phyloP scores from a whole-genome alignment of 2,888 invertebrate species.

The Stratiomys singularior region DNA sequence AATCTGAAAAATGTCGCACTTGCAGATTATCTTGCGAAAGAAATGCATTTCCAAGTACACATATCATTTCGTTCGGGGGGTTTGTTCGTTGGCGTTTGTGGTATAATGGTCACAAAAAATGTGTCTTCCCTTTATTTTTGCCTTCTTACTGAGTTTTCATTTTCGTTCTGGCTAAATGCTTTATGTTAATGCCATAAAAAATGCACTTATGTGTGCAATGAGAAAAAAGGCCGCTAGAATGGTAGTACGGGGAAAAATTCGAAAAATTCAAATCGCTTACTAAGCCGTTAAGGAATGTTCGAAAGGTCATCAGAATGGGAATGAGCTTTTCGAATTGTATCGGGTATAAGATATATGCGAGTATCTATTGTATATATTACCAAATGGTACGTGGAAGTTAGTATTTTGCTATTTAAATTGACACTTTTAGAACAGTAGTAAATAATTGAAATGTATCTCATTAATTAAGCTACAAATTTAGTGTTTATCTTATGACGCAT shows the following conservation, averaged over 20 bases:
- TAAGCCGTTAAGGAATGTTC: conserved; percentile 35
- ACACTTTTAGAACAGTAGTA: conserved; percentile 8
- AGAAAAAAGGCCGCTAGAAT: neutral
- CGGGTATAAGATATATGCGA: neutral
- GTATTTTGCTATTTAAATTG: neutral
- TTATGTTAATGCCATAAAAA: neutral
- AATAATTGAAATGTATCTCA: neutral
- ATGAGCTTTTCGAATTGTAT: neutral
- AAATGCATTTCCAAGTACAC: conserved; percentile 26
- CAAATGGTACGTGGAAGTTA: neutral
- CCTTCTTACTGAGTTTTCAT: neutral
- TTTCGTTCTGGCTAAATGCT: neutral
- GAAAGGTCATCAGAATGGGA: conserved; percentile 30
- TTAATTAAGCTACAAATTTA: neutral
- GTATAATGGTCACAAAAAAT: neutral
- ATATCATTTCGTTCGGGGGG: neutral
- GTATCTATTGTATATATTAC: neutral
- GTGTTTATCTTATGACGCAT: neutral
- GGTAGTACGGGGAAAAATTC: conserved; percentile 1
- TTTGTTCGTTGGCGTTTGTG: neutral
- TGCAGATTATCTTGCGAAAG: conserved; percentile 25
- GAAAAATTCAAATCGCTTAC: conserved; percentile 41
- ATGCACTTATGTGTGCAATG: neutral
- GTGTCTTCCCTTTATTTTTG: neutral
- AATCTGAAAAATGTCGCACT: conserved; percentile 43